Conservation (phyloP, 2,113 vertebrate genomes). For the Phoxinus phoxinus region DNA sequence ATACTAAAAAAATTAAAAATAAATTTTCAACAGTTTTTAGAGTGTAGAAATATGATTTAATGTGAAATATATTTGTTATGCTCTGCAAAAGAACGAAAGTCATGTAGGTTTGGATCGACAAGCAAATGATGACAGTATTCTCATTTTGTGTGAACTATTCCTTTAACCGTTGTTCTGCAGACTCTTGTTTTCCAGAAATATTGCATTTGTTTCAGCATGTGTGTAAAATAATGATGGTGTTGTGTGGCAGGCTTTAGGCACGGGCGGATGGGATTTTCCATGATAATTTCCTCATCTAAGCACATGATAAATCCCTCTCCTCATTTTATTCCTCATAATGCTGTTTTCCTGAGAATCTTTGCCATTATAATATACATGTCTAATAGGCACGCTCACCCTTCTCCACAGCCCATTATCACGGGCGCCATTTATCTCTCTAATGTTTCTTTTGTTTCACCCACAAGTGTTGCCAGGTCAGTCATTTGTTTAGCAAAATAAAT, state of each 20-base stretch:
- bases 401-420: conserved; percentile 33
- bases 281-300: conserved; percentile 30
- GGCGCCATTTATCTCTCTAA: conserved; percentile 39
- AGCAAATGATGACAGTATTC: background rate
- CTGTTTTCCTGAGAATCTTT: conserved; percentile 39
- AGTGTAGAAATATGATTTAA: too few species aligned
- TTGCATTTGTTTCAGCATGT: background rate
- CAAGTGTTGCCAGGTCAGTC: conserved; percentile 54
- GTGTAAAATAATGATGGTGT: background rate
- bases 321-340: conserved; percentile 21
- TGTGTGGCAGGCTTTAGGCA: background rate
- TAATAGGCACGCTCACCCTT: conserved; percentile 31
- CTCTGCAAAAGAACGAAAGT: too few species aligned
- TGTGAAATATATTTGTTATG: background rate
- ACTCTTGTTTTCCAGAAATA: background rate
- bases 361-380: conserved; percentile 35
- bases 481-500: conserved; percentile 62
- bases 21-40: too few species aligned
- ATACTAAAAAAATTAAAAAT: too few species aligned
- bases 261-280: background rate
- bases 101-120: background rate
- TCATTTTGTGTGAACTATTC: background rate
- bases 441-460: conserved; percentile 43
- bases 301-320: conserved; percentile 29
- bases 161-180: background rate